phyloP scores from a whole-genome alignment of 1,140 invertebrate genomes.

The Reticulitermes speratus region DNA sequence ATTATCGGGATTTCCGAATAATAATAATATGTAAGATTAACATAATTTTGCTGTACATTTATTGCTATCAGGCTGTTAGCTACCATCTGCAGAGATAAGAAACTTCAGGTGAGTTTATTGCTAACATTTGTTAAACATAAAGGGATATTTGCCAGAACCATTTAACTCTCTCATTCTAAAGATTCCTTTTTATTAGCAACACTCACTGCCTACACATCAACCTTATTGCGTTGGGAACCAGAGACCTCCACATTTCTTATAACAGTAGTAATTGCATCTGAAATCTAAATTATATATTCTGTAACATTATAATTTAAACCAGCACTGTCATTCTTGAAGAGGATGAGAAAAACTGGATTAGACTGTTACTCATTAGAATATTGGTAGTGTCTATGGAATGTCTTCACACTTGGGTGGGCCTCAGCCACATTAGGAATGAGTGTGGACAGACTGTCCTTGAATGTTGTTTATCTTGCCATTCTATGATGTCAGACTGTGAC shows the following conservation, averaged over 20 bases:
- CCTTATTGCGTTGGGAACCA: neutral
- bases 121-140: neutral
- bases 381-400: neutral
- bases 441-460: too few relatives aligned
- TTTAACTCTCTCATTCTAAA: neutral
- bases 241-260: neutral
- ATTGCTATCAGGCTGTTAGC: too few relatives aligned
- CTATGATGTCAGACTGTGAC: too few relatives aligned
- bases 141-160: neutral
- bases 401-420: too few relatives aligned
- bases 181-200: neutral
- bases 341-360: neutral
- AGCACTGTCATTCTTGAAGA: neutral
- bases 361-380: neutral
- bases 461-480: too few relatives aligned
- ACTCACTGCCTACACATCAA: neutral
- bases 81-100: too few relatives aligned
- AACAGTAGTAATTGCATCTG: neutral
- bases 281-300: neutral
- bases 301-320: neutral
- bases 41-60: too few relatives aligned
- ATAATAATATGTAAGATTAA: too few relatives aligned
- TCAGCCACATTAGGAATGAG: too few relatives aligned
- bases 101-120: too few relatives aligned
- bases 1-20: too few relatives aligned